These are phyloP conservation scores for Druon quercuslanigerum DNA, from an alignment of 1,140 invertebrate species.

Conservation along the genomic window DNA sequence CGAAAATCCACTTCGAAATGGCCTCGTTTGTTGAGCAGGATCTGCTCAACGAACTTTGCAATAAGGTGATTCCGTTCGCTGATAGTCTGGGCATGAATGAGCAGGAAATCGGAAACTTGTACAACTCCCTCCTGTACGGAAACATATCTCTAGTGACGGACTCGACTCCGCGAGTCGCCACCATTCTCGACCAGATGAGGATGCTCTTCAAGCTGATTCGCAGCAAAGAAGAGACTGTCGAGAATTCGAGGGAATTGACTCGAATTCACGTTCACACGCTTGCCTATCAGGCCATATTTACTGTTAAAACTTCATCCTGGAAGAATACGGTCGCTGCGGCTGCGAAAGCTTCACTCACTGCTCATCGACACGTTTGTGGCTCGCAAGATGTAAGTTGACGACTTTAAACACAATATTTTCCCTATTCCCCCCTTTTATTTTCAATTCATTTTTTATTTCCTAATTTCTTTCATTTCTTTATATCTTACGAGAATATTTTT, in stretches of 20 bases:
- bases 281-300: slow-evolving; percentile 90
- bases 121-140: slow-evolving; percentile 82
- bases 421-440: no score
- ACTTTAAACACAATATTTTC: neutral
- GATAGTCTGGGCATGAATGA: slow-evolving; percentile 96
- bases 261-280: slow-evolving; percentile 91
- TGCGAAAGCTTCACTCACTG: slow-evolving; percentile 89
- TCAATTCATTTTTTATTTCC: no score
- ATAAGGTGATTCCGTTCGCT: slow-evolving; percentile 83
- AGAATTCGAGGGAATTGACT: slow-evolving; percentile 79
- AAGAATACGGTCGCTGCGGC: slow-evolving; percentile 87
- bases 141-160: slow-evolving; percentile 86
- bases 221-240: slow-evolving; percentile 69
- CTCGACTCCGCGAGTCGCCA: slow-evolving; percentile 87
- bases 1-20: slow-evolving; percentile 91
- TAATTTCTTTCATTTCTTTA: no score
- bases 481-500: no score
- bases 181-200: slow-evolving; percentile 90
- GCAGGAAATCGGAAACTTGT: slow-evolving; percentile 88
- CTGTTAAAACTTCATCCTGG: slow-evolving; percentile 82
- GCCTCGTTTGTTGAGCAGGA: slow-evolving; percentile 87
- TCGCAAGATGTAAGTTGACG: slow-evolving; percentile 77
- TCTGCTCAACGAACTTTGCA: slow-evolving; percentile 81
- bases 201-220: slow-evolving; percentile 81
- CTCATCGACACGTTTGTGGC: slow-evolving; percentile 91